Base-by-base conservation (phyloP, 2,888 invertebrate species). In the Neria commutata region DNA sequence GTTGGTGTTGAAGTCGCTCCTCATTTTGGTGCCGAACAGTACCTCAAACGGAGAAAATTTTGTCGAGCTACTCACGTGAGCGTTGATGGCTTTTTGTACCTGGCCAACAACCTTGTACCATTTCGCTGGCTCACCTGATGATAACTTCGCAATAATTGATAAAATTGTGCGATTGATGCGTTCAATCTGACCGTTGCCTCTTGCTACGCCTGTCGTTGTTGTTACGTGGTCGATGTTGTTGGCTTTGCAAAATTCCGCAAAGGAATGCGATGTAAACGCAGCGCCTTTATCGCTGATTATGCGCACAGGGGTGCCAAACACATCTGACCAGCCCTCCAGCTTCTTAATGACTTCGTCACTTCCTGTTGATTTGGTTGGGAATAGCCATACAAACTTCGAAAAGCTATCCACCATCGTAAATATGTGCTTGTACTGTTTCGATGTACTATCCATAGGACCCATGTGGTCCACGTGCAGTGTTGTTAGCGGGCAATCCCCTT, bases 401-500 rank as follows among this genome's bases (percentile, higher is more conserved):
- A 62, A 60, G 1, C 46, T 37, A 26, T 61, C 58, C 1, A 62
- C 50, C 14, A 55, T 34, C 0, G 42, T 40, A 0, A 60, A 45
- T 6, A 65, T 48, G 24, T 62, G 54, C n/a, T 53, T 56, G 49
- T 66, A 66, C 5, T 56, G 25, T 48, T 67, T 67, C 10, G 37
- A 6, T 3, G 59, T 79, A 71, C 54, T 25, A 16, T 58, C 65
- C 19, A 65, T 24, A 25, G 60, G 54, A 10, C 60, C 54, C 10
- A 64, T 48, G 19, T 60, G 47, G 21, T 60, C 63, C 3, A 74
- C 54, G 46, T 79, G 76, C 3, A 67, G 68, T 0, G 76, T 78
- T 14, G 70, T 52, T 3, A 78, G 49, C 6, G 77, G 77, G 1
- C 37, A 37, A 1, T 60, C 68, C n/a, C 61, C 74, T 54, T 79